Evolutionary conservation across 2,113 vertebrate species (phyloP).

Genomic region (Mormoops blainvillei): DNA sequence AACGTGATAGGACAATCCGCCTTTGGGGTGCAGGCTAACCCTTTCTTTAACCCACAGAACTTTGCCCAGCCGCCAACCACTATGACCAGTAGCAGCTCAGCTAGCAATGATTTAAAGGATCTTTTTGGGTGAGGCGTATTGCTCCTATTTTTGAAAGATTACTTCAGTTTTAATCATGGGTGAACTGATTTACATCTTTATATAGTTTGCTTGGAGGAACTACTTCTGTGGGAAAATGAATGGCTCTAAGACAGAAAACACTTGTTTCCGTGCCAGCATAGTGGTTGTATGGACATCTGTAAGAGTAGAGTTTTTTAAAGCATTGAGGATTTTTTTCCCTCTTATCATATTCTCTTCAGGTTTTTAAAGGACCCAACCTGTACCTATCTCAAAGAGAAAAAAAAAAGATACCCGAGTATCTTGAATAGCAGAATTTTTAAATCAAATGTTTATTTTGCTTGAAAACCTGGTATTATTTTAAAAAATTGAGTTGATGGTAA

Average conservation of each 20-base stretch:
- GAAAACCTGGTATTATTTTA: slow-evolving; percentile 47
- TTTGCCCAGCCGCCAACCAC: slow-evolving; percentile 88
- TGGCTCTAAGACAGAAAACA: slow-evolving; percentile 55
- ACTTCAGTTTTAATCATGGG: slow-evolving; percentile 73
- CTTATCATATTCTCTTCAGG: slow-evolving; percentile 41
- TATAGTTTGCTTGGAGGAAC: slow-evolving; percentile 63
- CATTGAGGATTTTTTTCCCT: slow-evolving; percentile 54
- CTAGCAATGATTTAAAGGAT: slow-evolving; percentile 96
- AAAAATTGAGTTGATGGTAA: slow-evolving; percentile 36
- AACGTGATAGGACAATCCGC: slow-evolving; percentile 81
- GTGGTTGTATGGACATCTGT: slow-evolving; percentile 57
- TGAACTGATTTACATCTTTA: slow-evolving; percentile 75
- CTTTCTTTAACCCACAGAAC: slow-evolving; percentile 97
- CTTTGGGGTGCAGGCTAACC: slow-evolving; percentile 95
- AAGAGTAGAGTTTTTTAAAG: slow-evolving; percentile 56
- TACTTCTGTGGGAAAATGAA: slow-evolving; percentile 50
- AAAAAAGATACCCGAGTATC: slow-evolving; percentile 48
- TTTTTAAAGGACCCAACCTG: slow-evolving; percentile 58
- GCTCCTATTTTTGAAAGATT: slow-evolving; percentile 51
- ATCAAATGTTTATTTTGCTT: slow-evolving; percentile 69
- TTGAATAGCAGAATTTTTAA: slow-evolving; percentile 62
- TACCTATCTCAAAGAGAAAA: slow-evolving; percentile 54
- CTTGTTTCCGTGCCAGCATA: slow-evolving; percentile 54
- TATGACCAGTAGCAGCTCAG: slow-evolving; percentile 89
- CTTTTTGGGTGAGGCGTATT: slow-evolving; percentile 89